These are phyloP conservation scores for Drosophila varians DNA, from an alignment of 1,140 invertebrate species.

Conservation along the genomic window DNA sequence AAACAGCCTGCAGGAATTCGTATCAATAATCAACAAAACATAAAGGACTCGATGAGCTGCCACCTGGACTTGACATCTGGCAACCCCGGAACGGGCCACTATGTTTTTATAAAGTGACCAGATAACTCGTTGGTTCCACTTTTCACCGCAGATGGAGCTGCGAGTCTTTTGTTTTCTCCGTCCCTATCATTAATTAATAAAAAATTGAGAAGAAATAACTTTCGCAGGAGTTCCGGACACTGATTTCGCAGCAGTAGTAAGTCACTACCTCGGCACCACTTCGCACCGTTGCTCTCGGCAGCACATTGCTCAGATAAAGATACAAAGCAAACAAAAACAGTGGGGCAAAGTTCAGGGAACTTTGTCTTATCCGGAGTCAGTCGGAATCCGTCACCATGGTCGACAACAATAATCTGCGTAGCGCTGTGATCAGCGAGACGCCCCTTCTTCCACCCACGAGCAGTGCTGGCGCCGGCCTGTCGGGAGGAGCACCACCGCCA, in stretches of 20 bases:
- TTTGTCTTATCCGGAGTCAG: slow-evolving; percentile 25
- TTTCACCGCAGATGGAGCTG: neutral
- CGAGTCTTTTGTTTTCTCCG: neutral
- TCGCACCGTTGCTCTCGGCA: neutral
- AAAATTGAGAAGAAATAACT: neutral
- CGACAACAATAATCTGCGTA: slow-evolving; percentile 74
- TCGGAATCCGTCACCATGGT: slow-evolving; percentile 42
- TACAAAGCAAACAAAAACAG: slow-evolving; percentile 6
- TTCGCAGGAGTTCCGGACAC: neutral
- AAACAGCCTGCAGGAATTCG: slow-evolving; percentile 1
- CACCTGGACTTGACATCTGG: neutral
- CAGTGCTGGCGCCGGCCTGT: slow-evolving; percentile 8
- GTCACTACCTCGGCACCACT: neutral
- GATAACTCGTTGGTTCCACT: neutral
- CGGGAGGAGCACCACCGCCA: slow-evolving; percentile 25
- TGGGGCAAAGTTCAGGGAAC: slow-evolving; percentile 66
- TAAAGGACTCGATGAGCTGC: neutral
- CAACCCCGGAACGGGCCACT: neutral
- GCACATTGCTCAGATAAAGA: slow-evolving; percentile 2
- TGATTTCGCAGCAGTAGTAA: neutral
- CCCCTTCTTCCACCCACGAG: slow-evolving; percentile 55
- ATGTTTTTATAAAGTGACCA: neutral
- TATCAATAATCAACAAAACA: slow-evolving; percentile 12
- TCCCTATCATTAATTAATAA: slow-evolving; percentile 10
- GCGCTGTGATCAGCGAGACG: slow-evolving; percentile 64